A percentile compares a stretch with the other conserved stretches of the same genome.
Conservation (phyloP, 2,113 vertebrate genomes). For the Rhynchomys soricoides region DNA sequence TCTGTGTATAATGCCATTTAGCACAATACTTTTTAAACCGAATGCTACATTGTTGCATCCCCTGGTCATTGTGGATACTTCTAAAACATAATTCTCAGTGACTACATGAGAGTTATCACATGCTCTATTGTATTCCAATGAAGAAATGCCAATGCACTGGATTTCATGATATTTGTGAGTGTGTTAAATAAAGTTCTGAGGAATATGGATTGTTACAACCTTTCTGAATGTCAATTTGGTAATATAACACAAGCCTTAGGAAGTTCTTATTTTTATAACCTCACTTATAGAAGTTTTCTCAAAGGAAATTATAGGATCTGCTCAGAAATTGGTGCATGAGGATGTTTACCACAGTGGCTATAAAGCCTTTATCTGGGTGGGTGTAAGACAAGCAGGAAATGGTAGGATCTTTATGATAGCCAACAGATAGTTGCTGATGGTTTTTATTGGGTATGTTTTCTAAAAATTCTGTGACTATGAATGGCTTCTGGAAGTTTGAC, state of each 20-base stretch:
- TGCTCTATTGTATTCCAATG: neutral
- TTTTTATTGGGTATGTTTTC: constrained; percentile 30
- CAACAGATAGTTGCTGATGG: neutral
- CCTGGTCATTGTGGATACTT: neutral
- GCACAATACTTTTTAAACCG: neutral
- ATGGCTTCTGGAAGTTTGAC: neutral
- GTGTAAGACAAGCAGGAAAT: constrained; percentile 4
- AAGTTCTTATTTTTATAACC: constrained; percentile 42
- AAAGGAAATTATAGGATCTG: constrained; percentile 19
- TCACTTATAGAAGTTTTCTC: constrained; percentile 36
- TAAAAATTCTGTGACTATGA: neutral
- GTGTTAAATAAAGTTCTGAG: neutral
- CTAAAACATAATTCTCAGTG: neutral
- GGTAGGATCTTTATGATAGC: neutral
- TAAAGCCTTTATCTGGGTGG: constrained; percentile 21
- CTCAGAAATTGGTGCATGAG: constrained; percentile 29
- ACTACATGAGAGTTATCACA: neutral
- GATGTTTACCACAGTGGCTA: neutral
- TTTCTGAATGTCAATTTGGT: constrained; percentile 30
- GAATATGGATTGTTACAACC: neutral
- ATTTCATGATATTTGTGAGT: neutral
- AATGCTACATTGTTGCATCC: neutral
- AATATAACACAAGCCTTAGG: neutral
- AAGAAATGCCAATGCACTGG: neutral
- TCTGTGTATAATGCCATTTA: neutral